Base-by-base conservation (phyloP, 2,113 vertebrate genomes). In the Cricetomys ansorgei region DNA sequence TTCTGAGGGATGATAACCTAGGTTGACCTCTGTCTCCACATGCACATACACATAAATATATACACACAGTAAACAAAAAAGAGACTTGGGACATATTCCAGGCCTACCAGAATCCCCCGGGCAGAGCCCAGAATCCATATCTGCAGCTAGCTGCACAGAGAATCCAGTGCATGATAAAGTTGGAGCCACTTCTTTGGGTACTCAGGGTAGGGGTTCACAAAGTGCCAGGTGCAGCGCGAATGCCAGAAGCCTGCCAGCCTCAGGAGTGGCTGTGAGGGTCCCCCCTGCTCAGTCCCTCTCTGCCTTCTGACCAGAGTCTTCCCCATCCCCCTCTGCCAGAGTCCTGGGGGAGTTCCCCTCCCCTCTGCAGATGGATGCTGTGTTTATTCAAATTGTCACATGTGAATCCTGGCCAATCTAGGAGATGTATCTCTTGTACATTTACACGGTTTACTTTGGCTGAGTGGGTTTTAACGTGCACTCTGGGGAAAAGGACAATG, bases 371-470 rank as follows among this genome's bases (percentile, higher is more conserved):
- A 94, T 5, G 53, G 93, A 92, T 34, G 85, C 81, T 88, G 64
- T 95, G 48, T 90, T 93, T 94, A 91, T 94, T 97, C 94, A 29
- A 55, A 95, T 93, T 84, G 93, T 96, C 96, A 85, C 92, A 45
- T 34, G 95, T 8, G 59, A 95, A 89, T 94, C 77, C 88, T 0
- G 13, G 88, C 84, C 93, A 75, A 79, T 91, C 88, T 59, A 16
- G 79, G 89, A 96, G 89, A 70, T 94, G 95, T 29, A 89, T 70
- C 94, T 95, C 93, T 89, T 79, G 65, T 92, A 45, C 95, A 43
- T 93, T 89, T 77, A 89, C 81, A 84, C 0, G 15, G 76, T 92
- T 94, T 57, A 81, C 96, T 97, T 94, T 89, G 92, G 80, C 96
- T 72, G 91, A 97, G 91, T 83, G 86, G 64, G 55, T 92, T 96